Percentiles rank a stretch among this genome's conserved stretches.
These are phyloP conservation scores for Popillia japonica DNA, from an alignment of 1,140 invertebrate species.

Conservation along the genomic window DNA sequence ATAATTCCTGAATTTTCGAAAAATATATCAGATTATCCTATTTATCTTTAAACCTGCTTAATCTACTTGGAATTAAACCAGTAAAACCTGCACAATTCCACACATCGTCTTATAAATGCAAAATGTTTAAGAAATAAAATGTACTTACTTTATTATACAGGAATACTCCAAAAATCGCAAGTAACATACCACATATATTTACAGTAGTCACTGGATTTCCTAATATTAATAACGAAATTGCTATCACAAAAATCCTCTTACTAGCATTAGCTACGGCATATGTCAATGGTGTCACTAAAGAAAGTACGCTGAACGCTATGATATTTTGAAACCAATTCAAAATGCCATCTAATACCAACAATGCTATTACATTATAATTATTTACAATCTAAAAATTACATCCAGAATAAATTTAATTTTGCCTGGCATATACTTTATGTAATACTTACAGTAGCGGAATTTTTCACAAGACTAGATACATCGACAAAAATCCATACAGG, in stretches of 20 bases:
- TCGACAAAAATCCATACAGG: conserved; percentile 88
- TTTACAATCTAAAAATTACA: conserved; percentile 60
- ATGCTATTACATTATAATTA: conserved; percentile 65
- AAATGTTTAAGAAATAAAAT: not conserved
- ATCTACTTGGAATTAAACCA: too few relatives aligned
- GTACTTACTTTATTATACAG: conserved; percentile 80
- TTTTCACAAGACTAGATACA: conserved; percentile 70
- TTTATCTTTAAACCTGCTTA: too few relatives aligned
- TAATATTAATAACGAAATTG: conserved; percentile 85
- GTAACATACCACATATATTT: conserved; percentile 90
- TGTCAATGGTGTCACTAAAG: conserved; percentile 88
- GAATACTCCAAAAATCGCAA: conserved; percentile 90
- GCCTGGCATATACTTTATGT: not conserved
- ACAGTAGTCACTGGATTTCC: conserved; percentile 90
- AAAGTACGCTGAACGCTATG: conserved; percentile 91
- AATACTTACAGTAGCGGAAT: conserved; percentile 63
- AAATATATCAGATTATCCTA: too few relatives aligned
- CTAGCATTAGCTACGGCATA: conserved; percentile 96
- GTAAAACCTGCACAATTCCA: too few relatives aligned
- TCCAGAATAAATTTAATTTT: conserved; percentile 12
- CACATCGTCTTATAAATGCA: too few relatives aligned
- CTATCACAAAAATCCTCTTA: conserved; percentile 95
- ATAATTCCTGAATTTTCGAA: too few relatives aligned
- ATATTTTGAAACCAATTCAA: conserved; percentile 96
- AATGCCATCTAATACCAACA: conserved; percentile 85